Base-by-base conservation (phyloP, 2,113 vertebrate genomes). In the Ceuthmochares aereus region DNA sequence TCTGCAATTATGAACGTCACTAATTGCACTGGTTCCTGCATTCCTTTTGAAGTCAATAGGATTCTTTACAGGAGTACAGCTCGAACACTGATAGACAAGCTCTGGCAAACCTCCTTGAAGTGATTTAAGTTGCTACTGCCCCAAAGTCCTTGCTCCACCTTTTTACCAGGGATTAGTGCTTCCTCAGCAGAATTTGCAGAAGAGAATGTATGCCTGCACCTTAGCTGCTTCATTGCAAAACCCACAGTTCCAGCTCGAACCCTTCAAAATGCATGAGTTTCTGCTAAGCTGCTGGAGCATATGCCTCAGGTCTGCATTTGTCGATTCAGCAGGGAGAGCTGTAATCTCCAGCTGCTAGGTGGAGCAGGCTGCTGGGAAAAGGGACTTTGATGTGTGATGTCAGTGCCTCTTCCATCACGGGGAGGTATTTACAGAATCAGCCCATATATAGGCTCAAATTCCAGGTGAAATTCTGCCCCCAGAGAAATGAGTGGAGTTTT, bases 101-200 rank as follows among this genome's bases (percentile, higher is more conserved):
- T 74, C 68, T 86, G 90, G 88, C 86, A 86, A 69, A 55, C 45
- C 63, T 90, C 49, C 86, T 88, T 89, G 58, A 62, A 67, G 79
- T 77, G 79, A 59, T 69, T 73, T 23, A 56, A 66, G 22, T 34
- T 74, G 51, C 73, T 74, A 0, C 79, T 84, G 67, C 68, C 88
- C 72, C 72, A 52, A 2, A 80, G 59, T 84, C 67, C 7, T 63
- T 6, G 42, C 74, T 62, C 62, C 75, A 63, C 72, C 83, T 72
- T 78, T 80, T 59, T 11, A 6, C 42, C 58, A 55, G 34, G 72
- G 32, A 55, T 86, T 47, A 54, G 79, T 52, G 68, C 88, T 93
- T 67, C 68, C 83, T 75, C 77, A 81, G 90, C 89, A 74, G 42
- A 80, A 73, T 54, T 43, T 12, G 25, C 17, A 63, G 43, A 25